phyloP scores from a whole-genome alignment of 2,797 vertebrate species.

The Parauchenoglanis punctatus region DNA sequence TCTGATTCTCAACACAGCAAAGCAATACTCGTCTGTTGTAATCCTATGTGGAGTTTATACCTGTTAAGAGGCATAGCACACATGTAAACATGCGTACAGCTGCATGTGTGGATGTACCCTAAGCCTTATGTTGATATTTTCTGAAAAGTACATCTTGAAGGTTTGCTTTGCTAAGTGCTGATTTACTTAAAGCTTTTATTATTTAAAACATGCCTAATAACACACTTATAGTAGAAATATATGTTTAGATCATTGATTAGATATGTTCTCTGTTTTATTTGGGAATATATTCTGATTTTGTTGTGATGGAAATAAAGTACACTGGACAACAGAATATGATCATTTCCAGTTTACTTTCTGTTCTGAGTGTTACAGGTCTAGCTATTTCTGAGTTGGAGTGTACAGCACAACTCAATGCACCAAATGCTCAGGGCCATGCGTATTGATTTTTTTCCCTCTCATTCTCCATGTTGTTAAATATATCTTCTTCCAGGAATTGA shows the following conservation, averaged over 20 bases:
- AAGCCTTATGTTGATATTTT: slow-evolving; percentile 51
- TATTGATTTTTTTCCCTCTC: slow-evolving; percentile 54
- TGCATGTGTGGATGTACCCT: slow-evolving; percentile 45
- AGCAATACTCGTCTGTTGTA: slow-evolving; percentile 30
- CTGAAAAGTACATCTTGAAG: slow-evolving; percentile 9
- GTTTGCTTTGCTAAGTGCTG: slow-evolving; percentile 43
- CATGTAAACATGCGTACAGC: slow-evolving; percentile 32
- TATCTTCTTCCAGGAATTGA: slow-evolving; percentile 44
- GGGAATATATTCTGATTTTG: slow-evolving; percentile 36
- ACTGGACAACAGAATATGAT: slow-evolving; percentile 17
- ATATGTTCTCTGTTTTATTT: slow-evolving; percentile 39
- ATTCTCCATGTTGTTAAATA: slow-evolving; percentile 52
- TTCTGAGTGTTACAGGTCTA: neutral
- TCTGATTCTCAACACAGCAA: slow-evolving; percentile 37
- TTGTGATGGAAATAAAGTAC: slow-evolving; percentile 51
- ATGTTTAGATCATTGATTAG: slow-evolving; percentile 14
- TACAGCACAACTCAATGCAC: slow-evolving; percentile 38
- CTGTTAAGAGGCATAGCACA: slow-evolving; percentile 34
- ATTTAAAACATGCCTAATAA: slow-evolving; percentile 33
- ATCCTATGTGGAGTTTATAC: slow-evolving; percentile 29
- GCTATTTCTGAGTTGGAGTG: slow-evolving; percentile 38
- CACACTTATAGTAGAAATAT: slow-evolving; percentile 26
- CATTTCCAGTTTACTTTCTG: slow-evolving; percentile 28
- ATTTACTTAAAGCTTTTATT: slow-evolving; percentile 15
- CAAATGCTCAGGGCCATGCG: slow-evolving; percentile 36